A percentile compares a stretch with the other conserved stretches of the same genome.
Conservation (phyloP, 1,140 invertebrate genomes). For the Chironomus tepperi region DNA sequence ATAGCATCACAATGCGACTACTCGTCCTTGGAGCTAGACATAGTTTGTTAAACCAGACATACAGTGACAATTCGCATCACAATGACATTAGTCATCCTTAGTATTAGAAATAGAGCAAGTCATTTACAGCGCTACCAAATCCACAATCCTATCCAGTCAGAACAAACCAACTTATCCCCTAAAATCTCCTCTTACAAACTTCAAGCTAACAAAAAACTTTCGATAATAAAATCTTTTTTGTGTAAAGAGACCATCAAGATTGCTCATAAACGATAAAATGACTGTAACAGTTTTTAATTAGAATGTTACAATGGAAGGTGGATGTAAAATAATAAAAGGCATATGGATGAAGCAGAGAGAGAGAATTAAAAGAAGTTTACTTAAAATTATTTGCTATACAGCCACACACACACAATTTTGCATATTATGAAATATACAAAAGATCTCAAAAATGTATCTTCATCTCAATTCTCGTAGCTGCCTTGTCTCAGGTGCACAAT, state of each 20-base stretch:
- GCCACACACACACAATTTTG: neutral
- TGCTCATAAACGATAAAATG: constrained; percentile 5
- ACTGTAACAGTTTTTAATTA: neutral
- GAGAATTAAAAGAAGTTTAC: neutral
- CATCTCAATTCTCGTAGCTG: no score
- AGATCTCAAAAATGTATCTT: no score
- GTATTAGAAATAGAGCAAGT: no score
- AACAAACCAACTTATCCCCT: no score
- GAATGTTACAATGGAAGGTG: neutral
- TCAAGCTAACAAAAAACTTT: neutral
- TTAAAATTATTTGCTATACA: neutral
- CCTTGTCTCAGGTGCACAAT: neutral
- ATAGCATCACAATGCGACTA: no score
- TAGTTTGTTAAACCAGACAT: no score
- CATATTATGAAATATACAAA: neutral
- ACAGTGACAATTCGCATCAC: no score
- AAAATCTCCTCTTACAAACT: no score
- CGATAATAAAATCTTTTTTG: neutral
- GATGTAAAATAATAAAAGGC: neutral
- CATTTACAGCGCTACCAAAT: no score
- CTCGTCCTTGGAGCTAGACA: no score
- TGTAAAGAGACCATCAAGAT: neutral
- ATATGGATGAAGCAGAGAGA: neutral
- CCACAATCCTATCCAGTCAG: no score
- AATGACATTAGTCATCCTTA: no score